Conservation (phyloP, 2,888 invertebrate species). For the Clepsis dumicolana region DNA sequence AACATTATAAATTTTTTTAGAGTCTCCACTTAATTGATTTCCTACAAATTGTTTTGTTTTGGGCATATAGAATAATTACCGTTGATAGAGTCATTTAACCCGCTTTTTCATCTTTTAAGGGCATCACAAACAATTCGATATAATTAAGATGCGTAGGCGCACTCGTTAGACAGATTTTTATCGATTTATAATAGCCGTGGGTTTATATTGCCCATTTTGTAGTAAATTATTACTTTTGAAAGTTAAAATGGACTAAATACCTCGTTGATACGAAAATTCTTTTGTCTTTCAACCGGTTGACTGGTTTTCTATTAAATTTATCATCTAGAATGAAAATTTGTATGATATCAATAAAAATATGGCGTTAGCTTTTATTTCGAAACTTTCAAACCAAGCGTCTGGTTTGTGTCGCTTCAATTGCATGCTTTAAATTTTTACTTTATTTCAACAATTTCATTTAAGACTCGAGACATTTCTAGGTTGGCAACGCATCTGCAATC, state of each 20-base stretch:
- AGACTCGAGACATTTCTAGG: too few relatives aligned
- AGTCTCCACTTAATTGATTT: too few relatives aligned
- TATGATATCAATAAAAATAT: conserved; percentile 16
- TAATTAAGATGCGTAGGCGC: conserved; percentile 29
- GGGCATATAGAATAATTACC: conserved; percentile 17
- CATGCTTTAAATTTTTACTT: neutral
- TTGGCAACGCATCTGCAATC: too few relatives aligned
- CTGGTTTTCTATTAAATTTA: conserved; percentile 32
- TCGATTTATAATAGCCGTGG: conserved; percentile 45
- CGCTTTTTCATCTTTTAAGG: conserved; percentile 22
- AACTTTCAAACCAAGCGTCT: neutral
- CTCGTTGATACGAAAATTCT: conserved; percentile 10
- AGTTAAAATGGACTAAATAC: conserved; percentile 41
- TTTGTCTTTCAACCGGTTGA: conserved; percentile 25
- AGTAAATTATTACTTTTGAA: conserved; percentile 46
- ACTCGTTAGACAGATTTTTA: conserved; percentile 41
- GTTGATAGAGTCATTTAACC: conserved; percentile 25
- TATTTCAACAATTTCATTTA: too few relatives aligned
- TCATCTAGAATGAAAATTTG: conserved; percentile 27
- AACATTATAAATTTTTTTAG: too few relatives aligned
- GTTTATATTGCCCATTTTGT: conserved; percentile 43
- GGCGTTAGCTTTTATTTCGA: neutral
- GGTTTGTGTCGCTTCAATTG: neutral
- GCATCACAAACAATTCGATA: conserved; percentile 30
- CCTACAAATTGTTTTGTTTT: neutral